Base-by-base conservation (phyloP, 2,113 vertebrate species). In the Lepidothrix coronata region DNA sequence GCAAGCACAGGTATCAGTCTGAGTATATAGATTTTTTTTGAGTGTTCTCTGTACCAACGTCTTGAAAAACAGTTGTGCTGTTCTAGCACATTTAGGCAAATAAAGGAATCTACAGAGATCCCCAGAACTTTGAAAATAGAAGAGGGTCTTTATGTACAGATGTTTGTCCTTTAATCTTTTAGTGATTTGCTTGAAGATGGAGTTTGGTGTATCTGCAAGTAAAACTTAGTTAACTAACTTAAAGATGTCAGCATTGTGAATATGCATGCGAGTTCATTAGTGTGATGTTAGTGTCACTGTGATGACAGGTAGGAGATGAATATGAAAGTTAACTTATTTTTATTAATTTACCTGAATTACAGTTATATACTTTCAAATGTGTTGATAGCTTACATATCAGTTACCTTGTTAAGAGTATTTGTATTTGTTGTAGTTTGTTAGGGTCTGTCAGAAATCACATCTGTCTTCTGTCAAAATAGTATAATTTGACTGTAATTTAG, bases 21-120 rank as follows among this genome's bases (percentile, higher is more conserved):
- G 76, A 83, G 24, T 21, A 16, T 61, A 12, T 20, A n/a, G 37
- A 44, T 37, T 58, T 80, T 85, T 96, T 96, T 43, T 84, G 35
- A 12, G 23, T 43, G 33, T 37, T 89, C 23, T 31, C 33, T 61
- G 17, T 70, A 84, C 24, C 24, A 65, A 5, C 12, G 30, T 70
- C 58, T 21, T 83, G 58, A 79, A 73, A 79, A 88, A 33, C 8
- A 71, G 11, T 65, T 72, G 31, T 61, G 13, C 54, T 87, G 7
- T 77, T 87, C 33, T 87, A 35, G 22, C 14, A 72, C 44, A 20
- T 22, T 85, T 57, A 44, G n/a, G 31, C 70, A 67, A 70, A 61
- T 2, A 85, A 77, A 81, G 52, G 17, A 59, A 57, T 83, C 44
- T 72, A 33, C n/a, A 39, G 46, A 70, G 37, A 54, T 77, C 25